Conservation (phyloP, 2,113 vertebrate genomes). For the Myocastor coypus region DNA sequence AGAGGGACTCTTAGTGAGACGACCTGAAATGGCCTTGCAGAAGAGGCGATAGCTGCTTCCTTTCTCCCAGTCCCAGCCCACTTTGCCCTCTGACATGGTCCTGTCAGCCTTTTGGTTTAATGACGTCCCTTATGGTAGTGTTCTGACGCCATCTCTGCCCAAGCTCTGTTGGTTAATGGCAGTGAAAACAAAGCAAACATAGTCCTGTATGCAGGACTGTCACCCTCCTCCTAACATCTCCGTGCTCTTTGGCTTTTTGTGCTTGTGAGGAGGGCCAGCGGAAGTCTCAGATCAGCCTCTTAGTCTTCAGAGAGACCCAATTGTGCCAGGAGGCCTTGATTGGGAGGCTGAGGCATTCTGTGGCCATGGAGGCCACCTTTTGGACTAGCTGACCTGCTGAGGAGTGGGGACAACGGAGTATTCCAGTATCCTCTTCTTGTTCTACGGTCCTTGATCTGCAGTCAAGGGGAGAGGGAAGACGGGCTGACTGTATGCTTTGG, state of each 20-base stretch:
- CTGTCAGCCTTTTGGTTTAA: not conserved
- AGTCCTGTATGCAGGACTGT: not conserved
- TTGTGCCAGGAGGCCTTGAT: not conserved
- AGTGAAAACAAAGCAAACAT: not conserved
- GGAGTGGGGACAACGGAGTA: not conserved
- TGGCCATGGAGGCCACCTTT: not conserved
- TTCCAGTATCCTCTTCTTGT: rapidly evolving
- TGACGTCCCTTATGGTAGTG: not conserved
- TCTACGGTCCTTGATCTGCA: not conserved
- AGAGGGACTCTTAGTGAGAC: slow-evolving; percentile 48
- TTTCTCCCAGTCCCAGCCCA: not conserved
- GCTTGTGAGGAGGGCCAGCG: not conserved
- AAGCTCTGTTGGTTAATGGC: not conserved
- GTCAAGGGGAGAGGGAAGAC: not conserved
- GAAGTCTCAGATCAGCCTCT: not conserved
- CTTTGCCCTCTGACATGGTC: not conserved
- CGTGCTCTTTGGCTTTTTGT: not conserved
- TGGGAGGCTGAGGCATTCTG: not conserved
- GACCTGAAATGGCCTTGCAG: slow-evolving; percentile 68
- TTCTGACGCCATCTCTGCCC: not conserved
- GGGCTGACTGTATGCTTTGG: not conserved
- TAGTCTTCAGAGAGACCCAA: not conserved
- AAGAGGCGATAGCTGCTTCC: slow-evolving; percentile 54
- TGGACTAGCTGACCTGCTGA: not conserved
- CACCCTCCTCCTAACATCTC: not conserved